Base-by-base conservation (phyloP, 2,888 invertebrate species). In the Apodemia mormo region DNA sequence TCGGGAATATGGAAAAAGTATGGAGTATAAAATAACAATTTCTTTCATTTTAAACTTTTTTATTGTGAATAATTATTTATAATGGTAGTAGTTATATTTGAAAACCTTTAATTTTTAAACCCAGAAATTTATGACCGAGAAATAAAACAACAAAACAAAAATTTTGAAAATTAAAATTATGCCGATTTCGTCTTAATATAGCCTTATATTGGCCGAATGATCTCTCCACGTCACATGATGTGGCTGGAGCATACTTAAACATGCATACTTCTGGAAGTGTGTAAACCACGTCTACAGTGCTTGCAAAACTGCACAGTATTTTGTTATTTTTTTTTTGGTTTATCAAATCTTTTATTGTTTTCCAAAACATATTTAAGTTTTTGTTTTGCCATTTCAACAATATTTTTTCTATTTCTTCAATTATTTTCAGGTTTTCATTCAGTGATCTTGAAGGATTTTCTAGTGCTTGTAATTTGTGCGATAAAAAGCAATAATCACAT, bases 161-260 rank as follows among this genome's bases (percentile, higher is more conserved):
- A n/a, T 30, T 64, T 9, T 29, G 30, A 45, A 66, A 66, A 66
- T 66, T 66, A 49, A 66, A 66, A 49, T 43, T 66, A 14, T 29
- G 43, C 7, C 66, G 43, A 49, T 66, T 66, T 66, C 7, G 30
- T 43, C 68, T 4, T n/a, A 68, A 40, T 61, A 68, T 40, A 29
- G 61, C 58, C 49, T 68, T 68, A 37, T 61, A 68, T 33, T 56
- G 58, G 43, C 58, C 40, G 58, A 68, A 68, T 43, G 68, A 68
- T 37, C 40, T 67, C 33, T 67, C 68, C 22, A 54, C 68, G 54
- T 68, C 68, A 68, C 54, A 54, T 29, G 68, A 68, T 33, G 68
- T 68, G 1, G 56, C 37, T 52, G 68, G 68, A 12, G 56, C 54
- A 68, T 56, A 68, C 33, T 68, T 68, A 56, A 68, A 52, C 12